phyloP scores from a whole-genome alignment of 2,113 vertebrate genomes.

The Sinocyclocheilus anophthalmus region DNA sequence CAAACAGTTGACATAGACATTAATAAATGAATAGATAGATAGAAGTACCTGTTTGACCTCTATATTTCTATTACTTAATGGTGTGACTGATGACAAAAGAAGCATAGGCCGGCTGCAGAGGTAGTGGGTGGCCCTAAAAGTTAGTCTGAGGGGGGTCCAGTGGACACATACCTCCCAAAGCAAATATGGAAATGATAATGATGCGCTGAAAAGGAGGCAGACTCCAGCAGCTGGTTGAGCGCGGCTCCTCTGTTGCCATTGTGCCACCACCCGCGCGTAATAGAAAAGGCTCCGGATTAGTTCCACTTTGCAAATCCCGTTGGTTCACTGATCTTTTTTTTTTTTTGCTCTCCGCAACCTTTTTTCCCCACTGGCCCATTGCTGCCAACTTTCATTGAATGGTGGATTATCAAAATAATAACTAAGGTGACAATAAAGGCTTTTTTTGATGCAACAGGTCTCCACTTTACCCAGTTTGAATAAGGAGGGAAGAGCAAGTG shows the following conservation, averaged over 20 bases:
- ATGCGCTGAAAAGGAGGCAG: slow-evolving; percentile 54
- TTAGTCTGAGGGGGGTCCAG: slow-evolving; percentile 73
- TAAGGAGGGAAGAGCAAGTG: slow-evolving; percentile 20
- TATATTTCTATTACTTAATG: too few species aligned
- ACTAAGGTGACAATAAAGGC: slow-evolving; percentile 40
- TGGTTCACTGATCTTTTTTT: slow-evolving; percentile 58
- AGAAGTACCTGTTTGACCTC: too few species aligned
- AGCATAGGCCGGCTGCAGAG: slow-evolving; percentile 48
- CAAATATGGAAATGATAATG: slow-evolving; percentile 71
- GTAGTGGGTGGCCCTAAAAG: slow-evolving; percentile 78
- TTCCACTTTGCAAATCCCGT: slow-evolving; percentile 68
- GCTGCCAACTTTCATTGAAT: slow-evolving; percentile 56
- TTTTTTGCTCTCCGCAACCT: slow-evolving; percentile 1
- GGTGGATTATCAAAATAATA: slow-evolving; percentile 59
- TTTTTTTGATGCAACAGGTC: slow-evolving; percentile 56
- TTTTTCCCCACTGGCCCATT: slow-evolving; percentile 21
- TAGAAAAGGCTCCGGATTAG: slow-evolving; percentile 63
- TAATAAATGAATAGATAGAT: too few species aligned
- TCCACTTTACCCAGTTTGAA: slow-evolving; percentile 25
- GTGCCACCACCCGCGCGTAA: slow-evolving; percentile 44
- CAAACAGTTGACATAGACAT: not conserved
- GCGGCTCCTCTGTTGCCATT: slow-evolving; percentile 50
- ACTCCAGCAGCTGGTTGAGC: slow-evolving; percentile 66
- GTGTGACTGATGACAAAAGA: not conserved
- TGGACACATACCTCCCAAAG: slow-evolving; percentile 74